These are phyloP conservation scores for Sapajus apella DNA, from an alignment of 2,113 vertebrate genomes.

Conservation along the genomic window DNA sequence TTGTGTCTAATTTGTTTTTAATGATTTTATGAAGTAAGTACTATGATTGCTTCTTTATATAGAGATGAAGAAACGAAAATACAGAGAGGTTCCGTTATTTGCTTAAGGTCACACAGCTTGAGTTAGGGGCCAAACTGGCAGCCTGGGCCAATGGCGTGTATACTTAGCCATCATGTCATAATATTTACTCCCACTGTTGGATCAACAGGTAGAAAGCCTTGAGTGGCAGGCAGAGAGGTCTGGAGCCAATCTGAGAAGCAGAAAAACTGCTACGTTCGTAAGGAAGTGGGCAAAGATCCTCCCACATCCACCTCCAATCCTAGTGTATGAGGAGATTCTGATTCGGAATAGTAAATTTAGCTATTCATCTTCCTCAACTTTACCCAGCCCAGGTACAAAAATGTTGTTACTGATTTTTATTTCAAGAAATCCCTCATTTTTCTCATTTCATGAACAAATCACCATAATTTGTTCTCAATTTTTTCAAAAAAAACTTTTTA, in stretches of 20 bases:
- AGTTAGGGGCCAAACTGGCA: neutral
- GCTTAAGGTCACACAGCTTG: neutral
- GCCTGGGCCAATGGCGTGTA: neutral
- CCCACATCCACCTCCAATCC: accelerated
- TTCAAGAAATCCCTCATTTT: neutral
- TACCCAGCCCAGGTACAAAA: neutral
- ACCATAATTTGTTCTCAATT: neutral
- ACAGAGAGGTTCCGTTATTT: neutral
- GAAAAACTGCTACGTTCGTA: neutral
- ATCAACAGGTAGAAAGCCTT: neutral
- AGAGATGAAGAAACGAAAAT: neutral
- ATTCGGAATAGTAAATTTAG: neutral
- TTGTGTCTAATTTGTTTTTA: neutral
- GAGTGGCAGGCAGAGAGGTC: neutral
- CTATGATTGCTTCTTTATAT: neutral
- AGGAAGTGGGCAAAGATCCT: neutral
- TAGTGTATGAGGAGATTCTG: neutral
- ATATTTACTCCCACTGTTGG: no score
- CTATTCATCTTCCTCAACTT: neutral
- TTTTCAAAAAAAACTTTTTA: neutral
- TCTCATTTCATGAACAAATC: neutral
- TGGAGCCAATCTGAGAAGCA: neutral
- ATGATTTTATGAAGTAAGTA: neutral
- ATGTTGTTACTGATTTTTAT: neutral
- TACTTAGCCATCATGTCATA: neutral